phyloP scores from a whole-genome alignment of 2,113 vertebrate species.

The Nicator chloris region DNA sequence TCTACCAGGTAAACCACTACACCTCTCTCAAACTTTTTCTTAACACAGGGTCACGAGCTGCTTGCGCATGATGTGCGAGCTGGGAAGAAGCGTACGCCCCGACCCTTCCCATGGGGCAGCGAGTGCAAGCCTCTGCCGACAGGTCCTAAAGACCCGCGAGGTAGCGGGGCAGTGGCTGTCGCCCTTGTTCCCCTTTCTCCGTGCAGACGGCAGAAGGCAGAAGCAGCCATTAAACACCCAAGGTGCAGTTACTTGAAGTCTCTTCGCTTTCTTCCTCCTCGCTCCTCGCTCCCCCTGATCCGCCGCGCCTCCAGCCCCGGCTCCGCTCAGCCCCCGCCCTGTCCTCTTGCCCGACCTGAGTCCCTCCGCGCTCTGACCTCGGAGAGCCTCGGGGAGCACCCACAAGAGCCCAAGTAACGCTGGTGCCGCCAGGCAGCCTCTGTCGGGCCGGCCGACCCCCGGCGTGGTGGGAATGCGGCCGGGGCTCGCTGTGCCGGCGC shows the following conservation, averaged over 20 bases:
- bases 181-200: accelerated
- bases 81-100: accelerated
- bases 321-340: background rate
- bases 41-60: accelerated
- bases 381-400: background rate
- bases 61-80: accelerated
- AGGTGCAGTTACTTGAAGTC: background rate
- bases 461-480: accelerated
- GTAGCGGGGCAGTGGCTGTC: accelerated
- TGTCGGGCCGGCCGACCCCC: too few species aligned
- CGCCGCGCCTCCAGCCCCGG: background rate
- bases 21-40: too few species aligned
- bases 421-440: background rate
- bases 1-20: accelerated
- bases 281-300: accelerated
- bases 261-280: accelerated
- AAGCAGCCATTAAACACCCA: accelerated
- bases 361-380: background rate
- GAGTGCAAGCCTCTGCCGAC: accelerated
- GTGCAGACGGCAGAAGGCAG: accelerated
- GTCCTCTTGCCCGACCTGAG: accelerated
- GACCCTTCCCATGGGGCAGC: accelerated
- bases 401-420: accelerated
- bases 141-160: accelerated
- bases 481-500: background rate